Base-by-base conservation (phyloP, 2,888 invertebrate species). In the Calameuta pallipes region DNA sequence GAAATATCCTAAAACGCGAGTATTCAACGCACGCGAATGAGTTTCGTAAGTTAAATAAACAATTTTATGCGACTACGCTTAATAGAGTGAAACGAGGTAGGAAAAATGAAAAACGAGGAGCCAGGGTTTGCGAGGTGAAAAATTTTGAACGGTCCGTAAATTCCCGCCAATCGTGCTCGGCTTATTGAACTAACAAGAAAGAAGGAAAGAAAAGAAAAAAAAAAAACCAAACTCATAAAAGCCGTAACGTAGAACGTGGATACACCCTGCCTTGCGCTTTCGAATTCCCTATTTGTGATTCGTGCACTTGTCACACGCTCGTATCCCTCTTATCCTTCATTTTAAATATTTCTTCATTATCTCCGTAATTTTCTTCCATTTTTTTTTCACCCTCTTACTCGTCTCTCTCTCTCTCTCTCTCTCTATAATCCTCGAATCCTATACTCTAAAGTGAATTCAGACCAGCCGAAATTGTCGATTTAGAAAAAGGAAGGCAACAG, bases 401-500 rank as follows among this genome's bases (percentile, higher is more conserved):
- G 30, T 78, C 34, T 78, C 33, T 73, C 35, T 11, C 30, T 78
- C 75, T 75, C 34, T 74, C 31, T 78, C 30, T 75, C 34, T 74
- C 31, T 76, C 70, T 56, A 74, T 36, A 56, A 56, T 23, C 23
- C 81, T 85, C 85, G 83, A 84, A 85, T 84, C 84, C 87, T 88
- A 89, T 87, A 85, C 84, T 85, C 89, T 90, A 90, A 56, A 86
- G 86, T 88, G 88, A 89, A 90, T 90, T 90, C 90, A 90, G 90
- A 90, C 90, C 90, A 90, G 90, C 90, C 90, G 90, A 90, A 90
- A 90, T 89, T 86, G 89, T 89, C 82, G 86, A 87, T 89, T 87
- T 82, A 82, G 69, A 79, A 81, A 81, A 83, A 81, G 80, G 83
- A 83, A 82, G 79, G 79, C 80, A 81, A 82, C 79, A 79, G 56